Conservation (phyloP, 2,113 vertebrate genomes). For the Rhinolophus ferrumequinum region DNA sequence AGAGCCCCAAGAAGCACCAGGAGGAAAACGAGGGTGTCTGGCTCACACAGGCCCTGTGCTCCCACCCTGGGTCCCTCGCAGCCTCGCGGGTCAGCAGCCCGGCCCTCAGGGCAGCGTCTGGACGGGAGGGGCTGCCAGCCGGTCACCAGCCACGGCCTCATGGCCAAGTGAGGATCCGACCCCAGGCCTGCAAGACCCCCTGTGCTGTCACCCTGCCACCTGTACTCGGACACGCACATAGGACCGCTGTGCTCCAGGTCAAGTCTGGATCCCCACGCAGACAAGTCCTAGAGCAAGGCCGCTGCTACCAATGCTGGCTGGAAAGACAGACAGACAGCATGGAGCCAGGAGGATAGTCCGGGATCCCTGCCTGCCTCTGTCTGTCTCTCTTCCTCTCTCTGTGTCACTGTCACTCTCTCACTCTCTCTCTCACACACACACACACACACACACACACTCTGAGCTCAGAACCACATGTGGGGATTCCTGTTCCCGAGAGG, state of each 20-base stretch:
- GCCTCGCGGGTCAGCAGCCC: background rate
- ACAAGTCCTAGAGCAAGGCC: fast-evolving
- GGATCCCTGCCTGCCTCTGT: background rate
- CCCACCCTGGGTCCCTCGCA: background rate
- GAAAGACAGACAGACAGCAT: fast-evolving
- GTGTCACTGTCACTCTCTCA: no score
- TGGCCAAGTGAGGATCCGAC: no score
- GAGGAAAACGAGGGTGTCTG: fast-evolving
- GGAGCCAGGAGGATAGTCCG: background rate
- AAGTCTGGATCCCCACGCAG: background rate
- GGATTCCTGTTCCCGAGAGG: background rate
- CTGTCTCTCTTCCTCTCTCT: no score
- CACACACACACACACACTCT: background rate
- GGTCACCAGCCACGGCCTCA: background rate
- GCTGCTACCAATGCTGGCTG: background rate
- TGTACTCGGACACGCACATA: background rate
- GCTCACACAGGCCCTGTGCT: background rate
- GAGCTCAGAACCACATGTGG: fast-evolving
- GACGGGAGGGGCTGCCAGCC: fast-evolving
- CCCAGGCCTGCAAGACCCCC: background rate
- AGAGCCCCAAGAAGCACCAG: no score
- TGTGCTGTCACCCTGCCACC: background rate
- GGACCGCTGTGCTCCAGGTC: no score
- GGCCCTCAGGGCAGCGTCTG: fast-evolving
- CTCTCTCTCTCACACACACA: no score